These are phyloP conservation scores for Papilio polytes DNA, from an alignment of 1,140 invertebrate genomes.

Conservation along the genomic window DNA sequence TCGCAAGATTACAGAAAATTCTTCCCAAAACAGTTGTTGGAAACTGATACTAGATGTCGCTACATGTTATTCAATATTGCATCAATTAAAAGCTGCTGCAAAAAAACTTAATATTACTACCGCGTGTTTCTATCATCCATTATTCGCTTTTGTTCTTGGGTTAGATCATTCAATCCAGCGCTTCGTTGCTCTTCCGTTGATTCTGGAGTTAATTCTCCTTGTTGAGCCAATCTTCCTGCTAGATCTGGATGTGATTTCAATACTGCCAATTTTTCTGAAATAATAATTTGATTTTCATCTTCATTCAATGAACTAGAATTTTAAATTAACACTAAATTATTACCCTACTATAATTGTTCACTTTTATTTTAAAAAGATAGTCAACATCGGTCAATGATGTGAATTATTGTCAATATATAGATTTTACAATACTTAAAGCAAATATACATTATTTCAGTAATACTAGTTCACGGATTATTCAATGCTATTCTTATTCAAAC, in stretches of 20 bases:
- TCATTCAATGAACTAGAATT: background rate
- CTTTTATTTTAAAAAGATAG: too few relatives aligned
- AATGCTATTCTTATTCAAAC: background rate
- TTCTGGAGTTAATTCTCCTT: slow-evolving; percentile 85
- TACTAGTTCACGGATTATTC: background rate
- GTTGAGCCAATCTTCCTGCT: slow-evolving; percentile 85
- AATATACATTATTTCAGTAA: background rate
- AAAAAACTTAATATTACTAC: slow-evolving; percentile 59
- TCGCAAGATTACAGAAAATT: background rate
- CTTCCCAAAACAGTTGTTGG: background rate
- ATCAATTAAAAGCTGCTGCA: background rate
- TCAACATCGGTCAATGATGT: background rate
- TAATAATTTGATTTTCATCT: slow-evolving; percentile 12
- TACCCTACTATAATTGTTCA: background rate
- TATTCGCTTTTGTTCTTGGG: slow-evolving; percentile 79
- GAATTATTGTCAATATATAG: background rate
- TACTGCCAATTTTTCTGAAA: slow-evolving; percentile 85
- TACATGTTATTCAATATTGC: slow-evolving; percentile 43
- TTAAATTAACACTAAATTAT: background rate
- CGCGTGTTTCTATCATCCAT: slow-evolving; percentile 84
- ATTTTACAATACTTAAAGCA: background rate
- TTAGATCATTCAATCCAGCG: slow-evolving; percentile 84
- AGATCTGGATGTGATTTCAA: slow-evolving; percentile 87
- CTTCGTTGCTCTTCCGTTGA: slow-evolving; percentile 85
- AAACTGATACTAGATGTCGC: slow-evolving; percentile 10